Base-by-base conservation (phyloP, 2,113 vertebrate genomes). In the Machaerirhynchus nigripectus region DNA sequence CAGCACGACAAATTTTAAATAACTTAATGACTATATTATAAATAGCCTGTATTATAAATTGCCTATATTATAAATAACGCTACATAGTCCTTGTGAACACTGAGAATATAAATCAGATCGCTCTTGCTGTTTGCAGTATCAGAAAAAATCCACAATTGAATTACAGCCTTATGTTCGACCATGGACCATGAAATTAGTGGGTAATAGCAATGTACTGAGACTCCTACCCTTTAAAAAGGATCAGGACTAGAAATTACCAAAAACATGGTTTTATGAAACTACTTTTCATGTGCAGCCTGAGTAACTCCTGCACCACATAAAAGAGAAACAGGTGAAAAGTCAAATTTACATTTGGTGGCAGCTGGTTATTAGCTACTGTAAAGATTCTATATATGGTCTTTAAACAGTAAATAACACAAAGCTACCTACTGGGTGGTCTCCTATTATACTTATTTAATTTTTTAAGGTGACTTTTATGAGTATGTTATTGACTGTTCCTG, bases 181-280 rank as follows among this genome's bases (percentile, higher is more conserved):
- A 96, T 22, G 33, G 94, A 97, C 96, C 98, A 96, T 97, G 95
- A 98, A 98, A 98, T 98, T 97, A 96, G 60, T 68, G 73, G 82
- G 53, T 95, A 97, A 96, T 87, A 93, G 52, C 67, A 96, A 96
- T 68, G 83, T 94, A 91, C 64, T 96, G 67, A 77, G 88, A 96
- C 46, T 92, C 68, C 61, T 75, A 47, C 22, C 50, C 39, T 77
- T 86, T 85, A 83, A 95, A 97, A 96, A 96, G 60, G 21, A 93
- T 75, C 74, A 67, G 30, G 69, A 87, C 44, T 57, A 84, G 83
- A 92, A 97, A 89, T 92, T 17, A 89, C 53, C 22, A 61, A 82
- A 97, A 93, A 52, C 0, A 1, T 19, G 22, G 6, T 69, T 95
- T 95, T 89, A 30, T 85, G 67, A 93, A 96, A 76, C 21, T 67